Evolutionary conservation across 1,140 invertebrate species (phyloP), one percentile per base, ranked within the genome.

Genomic region (Acromyrmex charruanus): DNA sequence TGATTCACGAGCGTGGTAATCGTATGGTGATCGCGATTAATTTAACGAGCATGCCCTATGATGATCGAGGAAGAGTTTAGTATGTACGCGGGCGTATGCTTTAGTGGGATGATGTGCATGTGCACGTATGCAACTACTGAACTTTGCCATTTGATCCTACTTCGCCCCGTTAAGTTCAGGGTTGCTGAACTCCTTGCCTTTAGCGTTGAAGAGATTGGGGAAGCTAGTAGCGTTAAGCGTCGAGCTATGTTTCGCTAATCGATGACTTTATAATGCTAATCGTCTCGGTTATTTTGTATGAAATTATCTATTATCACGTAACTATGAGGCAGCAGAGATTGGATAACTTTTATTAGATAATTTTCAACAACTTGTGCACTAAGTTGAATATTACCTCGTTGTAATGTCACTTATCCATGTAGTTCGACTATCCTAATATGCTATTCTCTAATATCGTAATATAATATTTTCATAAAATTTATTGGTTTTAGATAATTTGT

Each of bases 1-100:
- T 55, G 88, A 88, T 69, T 86, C 87, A 81, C 81, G 72, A 85
- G 31, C 59, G 49, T 61, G 49, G 66, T 88, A 88, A 88, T 86
- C 87, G 87, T 59, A 55, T 21, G 39, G 28, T n/a, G 53, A 88
- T 71, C 87, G 49, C 75, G 88, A 87, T 80, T 85, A 79, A 88
- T 85, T 79, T 80, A 86, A 88, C 79, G 80, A 88, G 77, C 87
- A 35, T 61, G 81, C 82, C 44, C 82, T 31, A 39, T 12, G 51
- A 87, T 51, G 81, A 88, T 84, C 71, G 86, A 58, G 59, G 25
- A 77, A 79, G 61, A 65, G 51, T 68, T 16, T 3, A 16, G 63
- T 31, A 59, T 21, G 49, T 9, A 51, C 44, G 68, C 69, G 75
- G 16, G 59, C 51, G 55, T 21, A 39, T 59, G 86, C 39, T 59